Evolutionary conservation across 2,113 vertebrate species (phyloP), one percentile per base, ranked within the genome.

Genomic region (Suricata suricatta): DNA sequence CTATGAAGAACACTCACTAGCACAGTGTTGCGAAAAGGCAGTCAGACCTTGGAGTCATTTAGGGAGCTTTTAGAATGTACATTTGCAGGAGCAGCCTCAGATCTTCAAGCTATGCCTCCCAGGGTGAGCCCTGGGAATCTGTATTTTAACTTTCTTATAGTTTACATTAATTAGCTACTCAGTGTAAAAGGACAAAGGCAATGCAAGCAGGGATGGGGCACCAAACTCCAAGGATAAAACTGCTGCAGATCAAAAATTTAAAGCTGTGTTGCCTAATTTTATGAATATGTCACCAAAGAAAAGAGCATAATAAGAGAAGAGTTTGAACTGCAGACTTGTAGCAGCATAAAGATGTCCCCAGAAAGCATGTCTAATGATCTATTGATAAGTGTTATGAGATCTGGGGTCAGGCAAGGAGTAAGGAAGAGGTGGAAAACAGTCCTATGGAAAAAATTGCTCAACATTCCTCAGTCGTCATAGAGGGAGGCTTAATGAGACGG

Each of bases 371-470:
- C 64, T 92, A 92, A 76, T 47, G 9, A 54, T 85, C 84, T 96
- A 47, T 96, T 90, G 92, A 94, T 98, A 84, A 72, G 50, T 3
- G 5, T 81, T 60, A 64, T 88, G 64, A 95, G 54, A 88, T 54
- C 77, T 71, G 84, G 64, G 83, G 83, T 96, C 87, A 96, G 64
- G 33, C 33, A 93, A 84, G 10, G 44, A 57, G 35, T 88, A 80
- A 95, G 16, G 50, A 96, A 90, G 79, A 81, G 50, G 21, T 71
- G 21, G 57, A 77, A 84, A 93, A 66, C 8, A 25, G 21, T 76
- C 33, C 35, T n/a, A 9, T 44, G 29, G n/a, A 86, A 93, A 96
- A 96, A 93, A 66, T 41, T 71, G 29, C 77, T 93, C 25, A 66
- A 3, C 10, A n/a, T 14, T 38, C 74, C 52, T 84, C 25, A 2